Evolutionary conservation across 2,888 invertebrate species (phyloP).

Genomic region (Lepidocyrtoides sp.): DNA sequence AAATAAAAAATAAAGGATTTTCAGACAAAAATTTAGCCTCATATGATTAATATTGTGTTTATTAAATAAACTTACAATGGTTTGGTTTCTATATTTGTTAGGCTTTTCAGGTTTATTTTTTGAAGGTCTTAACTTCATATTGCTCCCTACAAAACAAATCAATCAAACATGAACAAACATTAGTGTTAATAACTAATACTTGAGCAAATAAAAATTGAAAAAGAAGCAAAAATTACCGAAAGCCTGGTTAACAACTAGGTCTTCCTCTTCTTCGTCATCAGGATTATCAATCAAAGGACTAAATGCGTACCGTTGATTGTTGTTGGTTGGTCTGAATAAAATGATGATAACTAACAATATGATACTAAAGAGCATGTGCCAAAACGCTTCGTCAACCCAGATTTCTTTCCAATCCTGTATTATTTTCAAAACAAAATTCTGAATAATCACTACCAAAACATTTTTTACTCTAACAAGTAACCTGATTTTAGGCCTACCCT

Average conservation of each 20-base stretch:
- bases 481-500: slow-evolving; percentile 90
- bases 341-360: slow-evolving; percentile 97
- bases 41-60: neutral
- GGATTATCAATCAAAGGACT: slow-evolving; percentile 95
- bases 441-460: too few relatives aligned
- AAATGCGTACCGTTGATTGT: slow-evolving; percentile 97
- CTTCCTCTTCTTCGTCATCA: slow-evolving; percentile 93
- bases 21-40: neutral
- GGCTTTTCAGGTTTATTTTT: slow-evolving; percentile 80
- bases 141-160: slow-evolving; percentile 79
- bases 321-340: slow-evolving; percentile 97
- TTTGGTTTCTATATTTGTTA: slow-evolving; percentile 80
- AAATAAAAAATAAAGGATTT: too few relatives aligned
- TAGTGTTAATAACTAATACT: too few relatives aligned
- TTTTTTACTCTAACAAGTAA: neutral
- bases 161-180: too few relatives aligned
- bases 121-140: slow-evolving; percentile 83
- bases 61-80: slow-evolving; percentile 68
- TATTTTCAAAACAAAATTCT: too few relatives aligned
- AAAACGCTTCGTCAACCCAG: slow-evolving; percentile 98
- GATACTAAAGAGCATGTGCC: slow-evolving; percentile 97
- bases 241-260: slow-evolving; percentile 94
- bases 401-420: slow-evolving; percentile 96
- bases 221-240: slow-evolving; percentile 90
- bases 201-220: too few relatives aligned